Evolutionary conservation across 2,888 invertebrate genomes (phyloP).

Genomic region (Sepiola atlantica): DNA sequence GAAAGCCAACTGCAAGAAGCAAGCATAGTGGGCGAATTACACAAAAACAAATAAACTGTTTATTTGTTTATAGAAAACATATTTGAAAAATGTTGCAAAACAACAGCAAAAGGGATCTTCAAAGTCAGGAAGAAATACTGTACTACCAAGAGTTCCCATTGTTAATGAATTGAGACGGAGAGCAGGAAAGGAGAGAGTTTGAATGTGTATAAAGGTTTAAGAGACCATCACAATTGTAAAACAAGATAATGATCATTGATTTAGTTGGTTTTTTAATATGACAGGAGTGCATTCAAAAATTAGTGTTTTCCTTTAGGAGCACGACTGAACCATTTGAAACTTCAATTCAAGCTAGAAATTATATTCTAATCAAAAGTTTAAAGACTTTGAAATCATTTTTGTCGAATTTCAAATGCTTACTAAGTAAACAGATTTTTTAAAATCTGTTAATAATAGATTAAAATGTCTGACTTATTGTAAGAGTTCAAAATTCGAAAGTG

Average conservation of each 20-base stretch:
- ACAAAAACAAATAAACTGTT: neutral
- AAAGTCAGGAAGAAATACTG: conserved; percentile 34
- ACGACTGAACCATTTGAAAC: no score
- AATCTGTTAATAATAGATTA: no score
- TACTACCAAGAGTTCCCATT: conserved; percentile 38
- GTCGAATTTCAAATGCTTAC: no score
- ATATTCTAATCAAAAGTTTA: no score
- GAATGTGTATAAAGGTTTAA: neutral
- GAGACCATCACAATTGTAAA: neutral
- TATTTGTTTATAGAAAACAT: neutral
- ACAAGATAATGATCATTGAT: neutral
- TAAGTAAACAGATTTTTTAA: no score
- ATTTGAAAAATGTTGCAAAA: conserved; percentile 41
- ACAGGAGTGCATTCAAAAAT: no score
- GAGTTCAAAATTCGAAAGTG: no score
- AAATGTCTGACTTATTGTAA: no score
- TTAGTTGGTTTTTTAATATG: neutral
- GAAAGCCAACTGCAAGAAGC: conserved; percentile 41
- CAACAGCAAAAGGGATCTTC: conserved; percentile 40
- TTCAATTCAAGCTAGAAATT: no score
- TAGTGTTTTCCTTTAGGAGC: no score
- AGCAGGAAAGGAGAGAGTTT: no score
- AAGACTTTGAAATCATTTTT: no score
- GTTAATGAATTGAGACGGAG: neutral
- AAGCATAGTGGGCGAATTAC: conserved; percentile 14